Conservation (phyloP, 2,888 invertebrate genomes). For the Onthophagus sagittarius region DNA sequence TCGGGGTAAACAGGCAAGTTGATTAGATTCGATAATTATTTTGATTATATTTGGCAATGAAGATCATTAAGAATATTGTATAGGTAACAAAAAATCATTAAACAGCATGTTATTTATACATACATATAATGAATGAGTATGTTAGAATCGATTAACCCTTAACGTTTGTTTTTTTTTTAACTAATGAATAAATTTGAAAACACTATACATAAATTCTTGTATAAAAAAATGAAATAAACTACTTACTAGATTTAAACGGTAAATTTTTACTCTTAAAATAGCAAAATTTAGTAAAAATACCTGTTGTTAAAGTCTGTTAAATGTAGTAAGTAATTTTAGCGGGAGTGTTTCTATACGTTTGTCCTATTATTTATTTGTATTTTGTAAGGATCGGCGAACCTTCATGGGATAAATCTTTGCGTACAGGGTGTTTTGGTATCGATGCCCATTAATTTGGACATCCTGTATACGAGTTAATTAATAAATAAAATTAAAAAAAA, state of each 20-base stretch:
- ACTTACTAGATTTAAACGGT: background rate
- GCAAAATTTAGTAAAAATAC: background rate
- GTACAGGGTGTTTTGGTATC: background rate
- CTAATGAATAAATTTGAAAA: background rate
- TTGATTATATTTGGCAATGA: background rate
- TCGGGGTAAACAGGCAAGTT: background rate
- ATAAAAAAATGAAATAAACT: background rate
- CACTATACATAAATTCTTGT: background rate
- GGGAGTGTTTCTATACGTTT: background rate
- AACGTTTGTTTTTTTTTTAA: background rate
- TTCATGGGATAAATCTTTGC: background rate
- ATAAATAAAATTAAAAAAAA: background rate
- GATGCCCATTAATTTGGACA: background rate
- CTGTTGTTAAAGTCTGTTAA: background rate
- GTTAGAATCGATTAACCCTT: background rate
- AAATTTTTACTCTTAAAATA: background rate
- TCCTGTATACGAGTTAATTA: background rate
- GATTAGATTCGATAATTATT: background rate
- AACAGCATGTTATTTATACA: background rate
- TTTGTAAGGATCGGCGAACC: background rate
- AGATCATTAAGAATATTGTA: background rate
- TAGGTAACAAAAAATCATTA: background rate
- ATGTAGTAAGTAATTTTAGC: background rate
- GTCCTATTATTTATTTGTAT: background rate
- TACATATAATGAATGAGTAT: background rate